Evolutionary conservation across 2,888 invertebrate species (phyloP), one percentile per base, ranked within the genome.

Genomic region (Tortrix viridana): DNA sequence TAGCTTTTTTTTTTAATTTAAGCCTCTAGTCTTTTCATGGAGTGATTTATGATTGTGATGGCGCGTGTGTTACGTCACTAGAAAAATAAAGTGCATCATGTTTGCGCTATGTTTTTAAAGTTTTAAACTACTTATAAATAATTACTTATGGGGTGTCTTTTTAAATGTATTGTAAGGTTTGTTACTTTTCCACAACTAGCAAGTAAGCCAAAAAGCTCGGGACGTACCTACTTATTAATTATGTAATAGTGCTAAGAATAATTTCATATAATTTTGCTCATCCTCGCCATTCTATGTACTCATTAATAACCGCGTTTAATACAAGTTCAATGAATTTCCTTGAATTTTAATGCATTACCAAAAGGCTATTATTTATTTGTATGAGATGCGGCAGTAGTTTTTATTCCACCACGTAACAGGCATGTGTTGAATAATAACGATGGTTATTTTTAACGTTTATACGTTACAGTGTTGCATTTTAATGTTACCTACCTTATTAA

Each of bases 291-390:
- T 41, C 16, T 6, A 38, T 14, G 14, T n/a, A 6, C 38, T 64
- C 50, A 68, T 70, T 70, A 59, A 60, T 32, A 57, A 26, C 56
- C 55, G 46, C 26, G 19, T 37, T 41, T 16, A 47, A 67, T 70
- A 54, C 47, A 69, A 71, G 82, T 82, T 84, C 82, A 81, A 73
- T 69, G 81, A 66, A 73, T 82, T 80, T 79, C 85, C 84, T 83
- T 85, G 84, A 82, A 84, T 78, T 74, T 74, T 72, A 79, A 80
- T 74, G 65, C 49, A 60, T 61, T 65, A 65, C 67, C 67, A 69
- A 73, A 72, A 66, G 54, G 65, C 67, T 69, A 71, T 62, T 61
- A 66, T 71, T 75, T 66, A 75, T 80, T 80, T 74, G 77, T 81
- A 80, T 79, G 76, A 68, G 67, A 61, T 58, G 60, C 49, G 60